Evolutionary conservation across 2,113 vertebrate species (phyloP).

Genomic region (Oncorhynchus kisutch): DNA sequence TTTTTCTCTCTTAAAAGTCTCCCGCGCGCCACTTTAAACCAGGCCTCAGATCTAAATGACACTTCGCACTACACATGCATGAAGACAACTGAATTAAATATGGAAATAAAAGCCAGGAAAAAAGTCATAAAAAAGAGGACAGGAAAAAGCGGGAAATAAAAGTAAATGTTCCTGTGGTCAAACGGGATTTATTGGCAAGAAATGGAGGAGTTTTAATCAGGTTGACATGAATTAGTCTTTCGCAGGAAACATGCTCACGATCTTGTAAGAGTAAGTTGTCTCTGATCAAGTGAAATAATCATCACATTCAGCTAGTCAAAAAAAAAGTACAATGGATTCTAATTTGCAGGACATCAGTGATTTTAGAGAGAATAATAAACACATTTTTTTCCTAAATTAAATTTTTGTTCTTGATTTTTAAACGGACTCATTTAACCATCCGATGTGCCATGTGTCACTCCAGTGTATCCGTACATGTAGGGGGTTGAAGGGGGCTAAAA

Average conservation of each 20-base stretch:
- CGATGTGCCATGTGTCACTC: constrained; percentile 28
- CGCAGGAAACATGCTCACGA: neutral
- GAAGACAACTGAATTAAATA: constrained; percentile 95
- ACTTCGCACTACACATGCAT: constrained; percentile 81
- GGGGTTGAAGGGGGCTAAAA: constrained; percentile 20
- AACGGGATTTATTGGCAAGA: constrained; percentile 80
- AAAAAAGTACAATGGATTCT: neutral
- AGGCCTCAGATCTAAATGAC: constrained; percentile 83
- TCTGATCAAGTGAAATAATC: neutral
- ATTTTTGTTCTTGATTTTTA: neutral
- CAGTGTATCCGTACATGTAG: constrained; percentile 22
- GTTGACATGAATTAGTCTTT: constrained; percentile 65
- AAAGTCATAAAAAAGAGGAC: constrained; percentile 31
- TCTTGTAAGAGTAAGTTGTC: neutral
- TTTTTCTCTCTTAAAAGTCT: constrained; percentile 60
- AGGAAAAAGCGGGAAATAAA: constrained; percentile 5
- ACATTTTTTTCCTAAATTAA: no score
- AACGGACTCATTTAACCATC: neutral
- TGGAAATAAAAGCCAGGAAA: constrained; percentile 73
- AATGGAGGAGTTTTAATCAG: constrained; percentile 77
- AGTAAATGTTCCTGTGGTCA: constrained; percentile 72
- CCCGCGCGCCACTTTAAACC: constrained; percentile 79
- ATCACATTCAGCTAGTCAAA: neutral
- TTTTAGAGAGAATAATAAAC: no score
- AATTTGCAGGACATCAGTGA: neutral